phyloP scores from a whole-genome alignment of 2,113 vertebrate genomes.

The rat (Rattus norvegicus) region GRCr8 NC_086024.1:131544501-131545000 shows the following conservation, averaged over 20 bases:
- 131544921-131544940: background rate
- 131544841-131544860: background rate
- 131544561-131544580: background rate
- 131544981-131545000: background rate
- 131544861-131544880: background rate
- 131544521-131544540: no score
- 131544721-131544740: background rate
- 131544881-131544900: background rate
- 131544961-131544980: background rate
- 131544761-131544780: background rate
- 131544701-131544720: background rate
- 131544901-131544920: background rate
- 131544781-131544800: background rate
- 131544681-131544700: background rate
- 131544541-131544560: no score
- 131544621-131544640: accelerated
- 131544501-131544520: constrained; percentile 32
- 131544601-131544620: accelerated
- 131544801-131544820: background rate
- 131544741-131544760: background rate
- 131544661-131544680: background rate
- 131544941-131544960: background rate
- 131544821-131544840: background rate
- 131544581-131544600: accelerated
- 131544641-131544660: background rate